Evolutionary conservation across 1,140 invertebrate species (phyloP).

Genomic region (Portunus trituberculatus): DNA sequence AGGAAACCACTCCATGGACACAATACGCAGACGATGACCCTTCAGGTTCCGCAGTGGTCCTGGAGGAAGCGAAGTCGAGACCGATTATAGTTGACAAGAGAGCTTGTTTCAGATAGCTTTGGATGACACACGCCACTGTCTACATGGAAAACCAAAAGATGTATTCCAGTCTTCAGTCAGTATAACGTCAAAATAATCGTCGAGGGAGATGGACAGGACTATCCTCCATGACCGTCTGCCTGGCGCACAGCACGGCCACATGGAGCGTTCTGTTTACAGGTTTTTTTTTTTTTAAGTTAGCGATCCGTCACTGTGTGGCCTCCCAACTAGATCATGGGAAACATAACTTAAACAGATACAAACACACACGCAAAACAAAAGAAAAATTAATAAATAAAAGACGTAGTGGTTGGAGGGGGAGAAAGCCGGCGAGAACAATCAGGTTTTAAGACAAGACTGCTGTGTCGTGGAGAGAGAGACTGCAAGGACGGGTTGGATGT

Average conservation of each 20-base stretch:
- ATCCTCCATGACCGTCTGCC: too few relatives aligned
- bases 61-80: neutral
- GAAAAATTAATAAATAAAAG: neutral
- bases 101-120: neutral
- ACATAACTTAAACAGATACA: neutral
- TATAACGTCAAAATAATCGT: too few relatives aligned
- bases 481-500: too few relatives aligned
- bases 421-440: neutral
- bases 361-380: neutral
- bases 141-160: neutral
- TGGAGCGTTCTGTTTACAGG: too few relatives aligned
- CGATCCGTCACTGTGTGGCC: too few relatives aligned
- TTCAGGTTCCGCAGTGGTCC: conserved; percentile 28
- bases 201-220: too few relatives aligned
- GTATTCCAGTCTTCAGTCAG: too few relatives aligned
- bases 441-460: neutral
- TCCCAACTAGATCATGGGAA: too few relatives aligned
- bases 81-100: neutral
- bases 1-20: conserved; percentile 64
- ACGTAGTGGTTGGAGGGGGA: neutral
- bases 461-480: neutral
- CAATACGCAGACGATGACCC: neutral
- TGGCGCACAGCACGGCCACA: too few relatives aligned
- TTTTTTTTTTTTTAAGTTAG: too few relatives aligned
- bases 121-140: neutral